phyloP scores from a whole-genome alignment of 2,113 vertebrate species.

The Podarcis muralis region DNA sequence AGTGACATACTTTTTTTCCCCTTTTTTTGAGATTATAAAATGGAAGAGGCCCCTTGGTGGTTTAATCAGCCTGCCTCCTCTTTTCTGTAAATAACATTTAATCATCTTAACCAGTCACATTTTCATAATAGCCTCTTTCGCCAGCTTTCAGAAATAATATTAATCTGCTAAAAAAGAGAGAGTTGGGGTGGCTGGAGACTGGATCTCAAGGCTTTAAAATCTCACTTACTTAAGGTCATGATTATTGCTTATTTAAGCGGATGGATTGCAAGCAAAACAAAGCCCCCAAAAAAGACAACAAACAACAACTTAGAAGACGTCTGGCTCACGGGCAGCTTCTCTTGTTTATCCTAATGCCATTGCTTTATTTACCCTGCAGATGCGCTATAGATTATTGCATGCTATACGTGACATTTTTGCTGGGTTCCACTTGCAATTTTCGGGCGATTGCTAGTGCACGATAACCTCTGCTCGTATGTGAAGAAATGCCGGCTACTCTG shows the following conservation, averaged over 20 bases:
- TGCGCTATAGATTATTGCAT: not conserved
- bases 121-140: conserved; percentile 79
- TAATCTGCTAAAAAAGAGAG: conserved; percentile 52
- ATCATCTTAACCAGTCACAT: conserved; percentile 82
- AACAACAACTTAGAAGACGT: conserved; percentile 32
- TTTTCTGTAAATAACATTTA: conserved; percentile 85
- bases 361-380: not conserved
- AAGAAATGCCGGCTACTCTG: too few species aligned
- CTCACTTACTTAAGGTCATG: conserved; percentile 39
- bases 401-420: too few species aligned
- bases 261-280: conserved; percentile 35
- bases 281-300: not conserved
- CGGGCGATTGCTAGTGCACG: too few species aligned
- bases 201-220: conserved; percentile 48
- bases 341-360: not conserved
- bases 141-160: conserved; percentile 54
- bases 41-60: conserved; percentile 19
- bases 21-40: conserved; percentile 44
- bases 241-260: conserved; percentile 50
- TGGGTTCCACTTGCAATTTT: too few species aligned
- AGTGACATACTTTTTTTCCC: conserved; percentile 25
- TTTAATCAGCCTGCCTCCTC: conserved; percentile 48
- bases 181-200: conserved; percentile 4
- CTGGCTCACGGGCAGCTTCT: not conserved
- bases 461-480: too few species aligned